phyloP scores from a whole-genome alignment of 2,113 vertebrate species.

The Calyptommatus sinebrachiatus region DNA sequence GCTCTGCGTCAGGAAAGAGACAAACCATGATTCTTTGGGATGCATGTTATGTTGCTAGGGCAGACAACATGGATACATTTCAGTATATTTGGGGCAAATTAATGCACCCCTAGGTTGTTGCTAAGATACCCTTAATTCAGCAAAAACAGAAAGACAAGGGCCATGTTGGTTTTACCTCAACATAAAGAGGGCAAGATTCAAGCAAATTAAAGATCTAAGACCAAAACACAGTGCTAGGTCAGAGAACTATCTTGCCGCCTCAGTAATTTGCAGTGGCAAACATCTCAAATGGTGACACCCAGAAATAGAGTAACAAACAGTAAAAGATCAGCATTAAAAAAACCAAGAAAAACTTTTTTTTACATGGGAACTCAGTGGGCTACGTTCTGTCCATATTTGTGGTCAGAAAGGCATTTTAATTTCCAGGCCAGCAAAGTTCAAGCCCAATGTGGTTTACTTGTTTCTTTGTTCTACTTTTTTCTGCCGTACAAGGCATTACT shows the following conservation, averaged over 20 bases:
- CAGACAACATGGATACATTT: background rate
- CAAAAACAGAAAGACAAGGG: background rate
- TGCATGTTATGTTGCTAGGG: too few relatives aligned
- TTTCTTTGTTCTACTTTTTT: background rate
- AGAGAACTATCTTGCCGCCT: background rate
- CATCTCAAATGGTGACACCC: background rate
- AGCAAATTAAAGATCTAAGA: background rate
- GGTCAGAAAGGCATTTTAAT: background rate
- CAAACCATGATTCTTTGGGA: too few relatives aligned
- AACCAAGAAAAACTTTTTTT: background rate
- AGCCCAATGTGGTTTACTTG: background rate
- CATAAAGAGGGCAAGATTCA: background rate
- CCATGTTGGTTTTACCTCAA: background rate
- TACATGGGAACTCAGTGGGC: background rate
- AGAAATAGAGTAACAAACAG: background rate
- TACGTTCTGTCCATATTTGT: background rate
- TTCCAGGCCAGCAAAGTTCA: background rate
- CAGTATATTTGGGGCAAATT: background rate
- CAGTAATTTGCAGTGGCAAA: background rate
- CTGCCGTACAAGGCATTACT: background rate
- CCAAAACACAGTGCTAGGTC: background rate
- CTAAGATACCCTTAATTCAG: slow-evolving; percentile 11
- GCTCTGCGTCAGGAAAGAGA: too few relatives aligned
- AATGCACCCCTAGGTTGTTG: background rate
- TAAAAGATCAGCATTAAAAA: background rate